These are phyloP conservation scores for Mesorhabditis spiculigera DNA, from an alignment of 2,888 invertebrate genomes.

Conservation along the genomic window DNA sequence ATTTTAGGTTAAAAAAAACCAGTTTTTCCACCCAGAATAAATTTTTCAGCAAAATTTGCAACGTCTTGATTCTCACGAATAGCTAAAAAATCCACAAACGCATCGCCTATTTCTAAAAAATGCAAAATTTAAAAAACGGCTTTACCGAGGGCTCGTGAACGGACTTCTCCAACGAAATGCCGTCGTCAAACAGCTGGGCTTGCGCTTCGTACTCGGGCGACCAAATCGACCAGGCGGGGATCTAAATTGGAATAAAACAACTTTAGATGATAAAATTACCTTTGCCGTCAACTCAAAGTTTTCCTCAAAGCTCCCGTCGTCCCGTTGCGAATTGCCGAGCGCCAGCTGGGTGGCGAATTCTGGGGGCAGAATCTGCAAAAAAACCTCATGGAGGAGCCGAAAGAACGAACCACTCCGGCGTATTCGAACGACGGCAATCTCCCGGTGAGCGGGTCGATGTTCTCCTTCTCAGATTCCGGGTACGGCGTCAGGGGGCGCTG, in stretches of 20 bases:
- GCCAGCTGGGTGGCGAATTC: constrained; percentile 34
- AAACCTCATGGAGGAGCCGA: no score
- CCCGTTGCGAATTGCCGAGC: constrained; percentile 30
- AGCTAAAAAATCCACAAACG: no score
- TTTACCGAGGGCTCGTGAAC: no score
- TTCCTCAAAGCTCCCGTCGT: constrained; percentile 9
- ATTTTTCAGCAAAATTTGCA: no score
- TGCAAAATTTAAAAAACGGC: no score
- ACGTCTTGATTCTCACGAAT: no score
- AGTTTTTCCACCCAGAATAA: no score
- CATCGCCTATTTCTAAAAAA: no score
- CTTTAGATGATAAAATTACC: constrained; percentile 1
- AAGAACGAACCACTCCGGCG: constrained; percentile 23
- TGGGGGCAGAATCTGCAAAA: constrained; percentile 10
- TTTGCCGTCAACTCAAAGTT: not conserved
- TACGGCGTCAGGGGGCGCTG: constrained; percentile 46
- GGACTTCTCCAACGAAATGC: no score
- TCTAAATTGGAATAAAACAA: constrained; percentile 9
- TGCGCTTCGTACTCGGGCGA: not conserved
- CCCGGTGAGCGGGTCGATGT: not conserved
- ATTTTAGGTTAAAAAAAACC: no score
- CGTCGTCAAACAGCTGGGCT: no score
- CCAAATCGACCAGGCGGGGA: constrained; percentile 34
- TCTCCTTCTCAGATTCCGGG: constrained; percentile 13
- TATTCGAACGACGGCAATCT: constrained; percentile 10